Conservation (phyloP, 2,888 invertebrate genomes). For the Ophonus ardosiacus region DNA sequence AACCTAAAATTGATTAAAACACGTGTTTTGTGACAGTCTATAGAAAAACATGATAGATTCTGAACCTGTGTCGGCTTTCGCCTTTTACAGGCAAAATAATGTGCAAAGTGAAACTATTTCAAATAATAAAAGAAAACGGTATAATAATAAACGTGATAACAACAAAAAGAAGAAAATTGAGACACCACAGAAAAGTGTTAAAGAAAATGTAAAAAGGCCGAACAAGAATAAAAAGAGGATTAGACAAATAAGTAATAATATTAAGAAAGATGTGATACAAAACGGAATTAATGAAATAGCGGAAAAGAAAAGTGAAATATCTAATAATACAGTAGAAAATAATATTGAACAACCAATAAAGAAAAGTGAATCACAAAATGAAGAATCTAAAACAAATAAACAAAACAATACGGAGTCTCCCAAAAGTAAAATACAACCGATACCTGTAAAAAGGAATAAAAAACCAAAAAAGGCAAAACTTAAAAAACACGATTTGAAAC, state of each 20-base stretch:
- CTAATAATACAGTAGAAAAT: neutral
- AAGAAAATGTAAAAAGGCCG: neutral
- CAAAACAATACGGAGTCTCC: neutral
- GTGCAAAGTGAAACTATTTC: neutral
- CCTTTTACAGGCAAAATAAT: conserved; percentile 43
- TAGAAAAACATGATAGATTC: neutral
- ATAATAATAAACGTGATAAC: neutral
- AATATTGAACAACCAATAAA: neutral
- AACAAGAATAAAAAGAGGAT: neutral
- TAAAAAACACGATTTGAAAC: neutral
- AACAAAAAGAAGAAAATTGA: neutral
- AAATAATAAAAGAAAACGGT: neutral
- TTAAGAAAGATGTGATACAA: neutral
- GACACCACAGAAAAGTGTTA: neutral
- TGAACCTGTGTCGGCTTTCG: conserved; percentile 51
- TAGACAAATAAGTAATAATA: neutral
- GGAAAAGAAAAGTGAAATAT: neutral
- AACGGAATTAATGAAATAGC: neutral
- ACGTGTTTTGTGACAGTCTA: neutral
- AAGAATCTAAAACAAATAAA: conserved; percentile 6
- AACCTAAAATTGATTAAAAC: neutral
- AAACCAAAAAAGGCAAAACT: neutral
- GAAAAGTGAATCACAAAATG: neutral
- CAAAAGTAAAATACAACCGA: neutral
- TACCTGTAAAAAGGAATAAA: neutral